Evolutionary conservation across 2,797 vertebrate species (phyloP), one percentile per base, ranked within the genome.

Genomic region (Typhlichthys eigenmanni): DNA sequence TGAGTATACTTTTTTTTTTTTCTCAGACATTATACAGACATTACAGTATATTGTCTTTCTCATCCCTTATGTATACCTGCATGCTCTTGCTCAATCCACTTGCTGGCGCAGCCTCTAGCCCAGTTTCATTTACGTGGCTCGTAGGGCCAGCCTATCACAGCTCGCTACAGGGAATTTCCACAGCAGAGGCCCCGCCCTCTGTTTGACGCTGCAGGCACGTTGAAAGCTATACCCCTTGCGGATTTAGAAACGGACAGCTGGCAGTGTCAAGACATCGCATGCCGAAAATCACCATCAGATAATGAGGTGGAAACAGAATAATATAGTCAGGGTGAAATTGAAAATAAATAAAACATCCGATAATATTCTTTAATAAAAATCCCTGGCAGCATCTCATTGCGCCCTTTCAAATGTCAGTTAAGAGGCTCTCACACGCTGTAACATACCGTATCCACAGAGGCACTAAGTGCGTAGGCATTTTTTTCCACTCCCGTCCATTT

Each of bases 91-190:
- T 68, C 13, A n/a, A 13, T 45, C 38, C 13, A n/a, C 68, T 67
- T 68, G 79, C 71, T 69, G 51, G 65, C 55, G 62, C 68, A 59
- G 59, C 60, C 32, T 69, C 53, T 53, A 62, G 67, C 64, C 57
- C 55, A 8, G 14, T 46, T 52, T 72, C 19, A 54, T 61, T 64
- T 78, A 67, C 71, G 76, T 86, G 75, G 55, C 60, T 82, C 52
- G 48, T 13, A 5, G 12, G 34, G 12, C 52, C 75, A 71, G 70
- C 89, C 91, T 73, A 91, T 92, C 87, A 88, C 81, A 80, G 78
- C 65, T 70, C 79, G 75, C 82, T 68, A 75, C 74, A 86, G 87
- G 91, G 92, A 92, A 90, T 93, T 92, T 92, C 92, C 92, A 92
- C 85, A 80, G 57, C 56, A 16, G 17, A 87, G 66, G 76, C 90